Base-by-base conservation (phyloP, 2,888 invertebrate genomes). In the Isoperla grammatica region DNA sequence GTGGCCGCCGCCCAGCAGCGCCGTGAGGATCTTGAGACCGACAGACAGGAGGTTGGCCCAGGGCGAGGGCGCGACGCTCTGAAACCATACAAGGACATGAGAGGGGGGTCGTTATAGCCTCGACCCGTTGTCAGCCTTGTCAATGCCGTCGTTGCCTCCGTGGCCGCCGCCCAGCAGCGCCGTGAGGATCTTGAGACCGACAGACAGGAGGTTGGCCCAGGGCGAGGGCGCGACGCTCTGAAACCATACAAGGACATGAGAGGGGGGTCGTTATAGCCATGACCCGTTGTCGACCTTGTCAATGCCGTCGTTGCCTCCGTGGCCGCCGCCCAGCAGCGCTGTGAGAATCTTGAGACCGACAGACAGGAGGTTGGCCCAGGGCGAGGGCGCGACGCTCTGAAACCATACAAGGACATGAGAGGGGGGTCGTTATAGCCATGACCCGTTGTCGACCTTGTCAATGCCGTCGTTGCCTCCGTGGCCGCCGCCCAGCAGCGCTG, bases 201-300 rank as follows among this genome's bases (percentile, higher is more conserved):
- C 87, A 8, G 91, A 86, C 55, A 94, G 78, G 19, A 93, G 79
- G 75, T 91, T 90, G 46, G 92, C 87, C 94, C 93, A 94, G 17
- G 92, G 90, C 17, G 92, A 92, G 35, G 86, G 79, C 0, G 87
- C 81, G 8, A 62, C 59, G 1, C 64, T 60, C 64, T 66, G 56
- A 8, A 49, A 48, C 9, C 20, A 40, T 39, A 20, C n/a, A n/a
- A n/a, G n/a, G n/a, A n/a, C n/a, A n/a, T n/a, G n/a, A n/a, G n/a
- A n/a, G n/a, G n/a, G n/a, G n/a, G n/a, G n/a, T n/a, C n/a, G n/a
- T n/a, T n/a, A n/a, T n/a, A n/a, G n/a, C n/a, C n/a, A n/a, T n/a
- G 87, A 86, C 15, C 86, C 86, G 73, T 90, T 90, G 76, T 93
- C 93, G 60, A 92, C 90, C 76, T 93, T 93, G 74, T 94, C 93